A percentile compares a stretch with the other conserved stretches of the same genome.
Evolutionary conservation across 2,888 invertebrate species (phyloP).

Genomic region (Drosophila mimica): DNA sequence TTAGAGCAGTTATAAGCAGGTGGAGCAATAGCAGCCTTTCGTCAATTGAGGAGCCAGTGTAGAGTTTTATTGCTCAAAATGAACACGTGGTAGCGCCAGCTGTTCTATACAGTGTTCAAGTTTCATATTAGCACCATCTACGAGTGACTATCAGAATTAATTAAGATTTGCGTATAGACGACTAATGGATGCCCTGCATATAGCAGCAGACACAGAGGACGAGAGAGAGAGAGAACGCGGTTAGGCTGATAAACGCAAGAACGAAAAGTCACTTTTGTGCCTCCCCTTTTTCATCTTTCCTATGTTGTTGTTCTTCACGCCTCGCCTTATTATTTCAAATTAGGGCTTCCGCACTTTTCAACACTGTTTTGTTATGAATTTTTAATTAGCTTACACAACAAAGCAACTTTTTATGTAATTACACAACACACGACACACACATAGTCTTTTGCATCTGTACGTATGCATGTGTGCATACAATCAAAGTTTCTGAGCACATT

Average conservation of each 20-base stretch:
- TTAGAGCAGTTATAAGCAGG: background rate
- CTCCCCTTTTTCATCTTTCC: background rate
- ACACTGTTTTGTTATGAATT: conserved; percentile 53
- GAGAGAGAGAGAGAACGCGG: background rate
- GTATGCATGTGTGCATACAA: background rate
- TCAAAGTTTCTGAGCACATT: conserved; percentile 24
- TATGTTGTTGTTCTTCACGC: conserved; percentile 24
- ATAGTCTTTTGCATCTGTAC: background rate
- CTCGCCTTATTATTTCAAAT: conserved; percentile 12
- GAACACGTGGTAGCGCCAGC: conserved; percentile 19
- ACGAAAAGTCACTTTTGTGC: conserved; percentile 4
- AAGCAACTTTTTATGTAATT: conserved; percentile 5
- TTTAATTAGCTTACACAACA: conserved; percentile 65
- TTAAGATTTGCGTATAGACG: too few relatives aligned
- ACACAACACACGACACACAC: conserved; percentile 1
- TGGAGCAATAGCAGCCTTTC: background rate
- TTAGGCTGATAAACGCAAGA: background rate
- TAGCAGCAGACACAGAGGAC: background rate
- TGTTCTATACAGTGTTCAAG: background rate
- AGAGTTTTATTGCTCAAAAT: background rate
- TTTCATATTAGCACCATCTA: conserved; percentile 4
- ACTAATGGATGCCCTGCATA: conserved; percentile 1
- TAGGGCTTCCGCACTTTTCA: conserved; percentile 36
- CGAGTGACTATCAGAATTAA: rapidly evolving
- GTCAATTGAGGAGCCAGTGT: background rate